phyloP scores from a whole-genome alignment of 1,140 invertebrate genomes.

The Diploscapter pachys region DNA sequence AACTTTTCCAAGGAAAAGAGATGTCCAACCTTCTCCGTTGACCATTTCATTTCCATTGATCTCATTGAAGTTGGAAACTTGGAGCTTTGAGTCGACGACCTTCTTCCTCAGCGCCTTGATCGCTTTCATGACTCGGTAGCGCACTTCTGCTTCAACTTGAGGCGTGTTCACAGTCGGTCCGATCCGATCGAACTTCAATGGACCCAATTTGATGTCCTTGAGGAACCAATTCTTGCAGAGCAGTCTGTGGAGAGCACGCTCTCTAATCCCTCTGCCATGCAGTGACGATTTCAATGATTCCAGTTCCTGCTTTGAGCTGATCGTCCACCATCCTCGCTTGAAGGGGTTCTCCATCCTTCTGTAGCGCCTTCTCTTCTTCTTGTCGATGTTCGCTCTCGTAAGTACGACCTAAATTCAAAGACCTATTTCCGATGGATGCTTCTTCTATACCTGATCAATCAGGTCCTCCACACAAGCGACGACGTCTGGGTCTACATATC shows the following conservation, averaged over 20 bases:
- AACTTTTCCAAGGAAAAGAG: too few relatives aligned
- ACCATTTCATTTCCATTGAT: too few relatives aligned
- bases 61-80: too few relatives aligned
- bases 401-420: neutral
- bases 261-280: conserved; percentile 25
- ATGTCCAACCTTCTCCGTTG: too few relatives aligned
- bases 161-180: neutral
- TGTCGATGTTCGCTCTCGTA: conserved; percentile 5
- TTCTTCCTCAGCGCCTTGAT: conserved; percentile 13
- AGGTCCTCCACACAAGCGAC: conserved; percentile 21
- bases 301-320: conserved; percentile 7
- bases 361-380: conserved; percentile 15
- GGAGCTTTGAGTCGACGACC: neutral
- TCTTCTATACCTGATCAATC: conserved; percentile 4
- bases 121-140: conserved; percentile 2
- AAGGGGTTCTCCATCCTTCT: conserved; percentile 19
- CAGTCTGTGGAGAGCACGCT: conserved; percentile 24
- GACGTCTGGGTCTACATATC: conserved; percentile 17
- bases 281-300: conserved; percentile 17
- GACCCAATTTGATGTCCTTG: conserved; percentile 6
- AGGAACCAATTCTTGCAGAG: conserved; percentile 31
- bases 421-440: too few relatives aligned
- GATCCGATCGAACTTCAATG: too few relatives aligned
- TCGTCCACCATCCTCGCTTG: conserved; percentile 33
- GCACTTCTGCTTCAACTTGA: neutral